Evolutionary conservation across 2,888 invertebrate genomes (phyloP).

Genomic region (Chloromyia formosa): DNA sequence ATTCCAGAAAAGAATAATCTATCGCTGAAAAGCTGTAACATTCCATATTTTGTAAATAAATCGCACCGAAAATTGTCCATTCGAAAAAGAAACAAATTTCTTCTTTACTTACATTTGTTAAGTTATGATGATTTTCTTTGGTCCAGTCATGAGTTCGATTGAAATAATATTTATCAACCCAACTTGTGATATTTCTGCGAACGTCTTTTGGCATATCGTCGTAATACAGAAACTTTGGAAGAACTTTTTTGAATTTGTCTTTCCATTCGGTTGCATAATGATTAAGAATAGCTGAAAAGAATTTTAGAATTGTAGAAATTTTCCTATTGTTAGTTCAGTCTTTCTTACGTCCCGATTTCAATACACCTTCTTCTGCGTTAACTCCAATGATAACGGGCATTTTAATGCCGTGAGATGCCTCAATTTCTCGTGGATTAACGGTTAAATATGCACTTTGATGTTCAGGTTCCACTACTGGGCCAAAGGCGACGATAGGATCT

Average conservation of each 20-base stretch:
- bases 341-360: constrained; percentile 62
- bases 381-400: constrained; percentile 75
- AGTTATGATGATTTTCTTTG: constrained; percentile 59
- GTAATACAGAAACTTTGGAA: constrained; percentile 68
- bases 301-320: too few relatives aligned
- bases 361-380: constrained; percentile 73
- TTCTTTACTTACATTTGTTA: constrained; percentile 66
- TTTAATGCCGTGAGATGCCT: constrained; percentile 50
- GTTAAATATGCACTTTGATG: constrained; percentile 73
- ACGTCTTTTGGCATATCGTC: constrained; percentile 64
- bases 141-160: constrained; percentile 59
- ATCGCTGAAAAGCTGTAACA: constrained; percentile 71
- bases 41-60: too few relatives aligned
- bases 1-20: constrained; percentile 71
- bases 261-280: constrained; percentile 64
- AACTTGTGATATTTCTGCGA: constrained; percentile 62
- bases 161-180: constrained; percentile 66
- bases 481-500: constrained; percentile 77
- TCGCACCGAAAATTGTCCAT: too few relatives aligned
- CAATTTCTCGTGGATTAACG: constrained; percentile 65
- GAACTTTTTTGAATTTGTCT: constrained; percentile 65
- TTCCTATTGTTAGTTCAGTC: too few relatives aligned
- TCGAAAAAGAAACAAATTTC: too few relatives aligned
- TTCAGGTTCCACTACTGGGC: constrained; percentile 74
- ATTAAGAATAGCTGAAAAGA: constrained; percentile 53